Evolutionary conservation across 1,140 invertebrate species (phyloP), one percentile per base, ranked within the genome.

Genomic region (Semibalanus balanoides): DNA sequence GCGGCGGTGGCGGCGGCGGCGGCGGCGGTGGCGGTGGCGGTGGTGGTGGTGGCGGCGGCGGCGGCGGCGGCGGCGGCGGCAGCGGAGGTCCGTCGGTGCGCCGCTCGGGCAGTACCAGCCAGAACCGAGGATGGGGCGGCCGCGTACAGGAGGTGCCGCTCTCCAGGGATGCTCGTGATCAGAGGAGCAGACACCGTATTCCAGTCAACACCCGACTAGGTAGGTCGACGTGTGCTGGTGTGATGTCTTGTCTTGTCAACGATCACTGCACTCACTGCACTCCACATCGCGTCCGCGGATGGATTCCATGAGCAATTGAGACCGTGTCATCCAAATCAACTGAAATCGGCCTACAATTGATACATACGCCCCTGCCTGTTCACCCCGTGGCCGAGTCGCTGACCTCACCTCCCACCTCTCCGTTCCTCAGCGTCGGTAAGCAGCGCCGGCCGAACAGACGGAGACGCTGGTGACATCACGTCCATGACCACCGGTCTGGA

Each of bases 401-500:
- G n/a, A n/a, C n/a, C n/a, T n/a, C n/a, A n/a, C n/a, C n/a, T n/a
- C n/a, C 28, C 69, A 70, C 69, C 25, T 27, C 69, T 25, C 69
- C 69, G 7, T 27, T 70, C 70, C 1, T 28, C 70, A 72, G 70
- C 70, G 29, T 72, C 70, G 9, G 70, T 72, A n/a, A 72, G 70
- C 29, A 72, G 70, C 70, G 29, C 70, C 19, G 70, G 70, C 9
- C 28, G 28, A 9, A 30, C 29, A 9, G 29, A 87, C 14, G 89
- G 88, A 0, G n/a, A n/a, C n/a, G n/a, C n/a, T n/a, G n/a, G n/a
- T n/a, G 91, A 93, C 82, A 84, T 92, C 81, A 92, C 91, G 0
- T 92, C 91, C 17, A 92, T 81, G 43, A 92, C 91, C 9, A 92
- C 84, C 87, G 90, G 81, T 85, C 84, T 93, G 27, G 92, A 93